Evolutionary conservation across 2,888 invertebrate genomes (phyloP).

Genomic region (Argyresthia albistria): DNA sequence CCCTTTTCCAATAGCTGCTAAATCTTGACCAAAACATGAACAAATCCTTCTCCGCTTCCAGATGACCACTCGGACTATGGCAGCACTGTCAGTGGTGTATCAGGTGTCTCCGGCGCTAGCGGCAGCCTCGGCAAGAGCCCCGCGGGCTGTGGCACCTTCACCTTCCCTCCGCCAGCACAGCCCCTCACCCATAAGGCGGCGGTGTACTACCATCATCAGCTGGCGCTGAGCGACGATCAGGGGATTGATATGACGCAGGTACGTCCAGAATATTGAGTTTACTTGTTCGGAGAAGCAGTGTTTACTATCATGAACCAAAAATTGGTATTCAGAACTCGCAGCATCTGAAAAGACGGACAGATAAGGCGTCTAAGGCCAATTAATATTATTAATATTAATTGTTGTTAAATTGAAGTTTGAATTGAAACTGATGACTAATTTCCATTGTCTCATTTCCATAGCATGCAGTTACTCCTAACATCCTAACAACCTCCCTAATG

Average conservation of each 20-base stretch:
- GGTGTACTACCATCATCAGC: slow-evolving; percentile 86
- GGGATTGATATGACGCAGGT: slow-evolving; percentile 91
- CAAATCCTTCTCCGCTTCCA: slow-evolving; percentile 28
- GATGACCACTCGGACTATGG: slow-evolving; percentile 80
- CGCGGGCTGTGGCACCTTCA: slow-evolving; percentile 77
- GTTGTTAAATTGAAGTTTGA: too few species aligned
- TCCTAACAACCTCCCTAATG: too few species aligned
- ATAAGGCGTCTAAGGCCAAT: too few species aligned
- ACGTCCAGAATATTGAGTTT: background rate
- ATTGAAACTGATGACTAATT: too few species aligned
- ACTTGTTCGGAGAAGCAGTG: too few species aligned
- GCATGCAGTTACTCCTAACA: too few species aligned
- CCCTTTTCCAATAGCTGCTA: too few species aligned
- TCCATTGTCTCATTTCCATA: too few species aligned
- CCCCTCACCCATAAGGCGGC: slow-evolving; percentile 83
- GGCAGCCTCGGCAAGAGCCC: slow-evolving; percentile 76
- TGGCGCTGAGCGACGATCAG: slow-evolving; percentile 88
- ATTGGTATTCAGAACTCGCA: too few species aligned
- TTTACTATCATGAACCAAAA: too few species aligned
- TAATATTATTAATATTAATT: too few species aligned
- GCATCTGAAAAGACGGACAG: too few species aligned
- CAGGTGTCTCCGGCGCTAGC: slow-evolving; percentile 67
- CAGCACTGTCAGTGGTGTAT: slow-evolving; percentile 74
- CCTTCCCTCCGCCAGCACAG: slow-evolving; percentile 80
- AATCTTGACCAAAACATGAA: background rate